Base-by-base conservation (phyloP, 1,140 invertebrate genomes). In the Solenopsis fugax region DNA sequence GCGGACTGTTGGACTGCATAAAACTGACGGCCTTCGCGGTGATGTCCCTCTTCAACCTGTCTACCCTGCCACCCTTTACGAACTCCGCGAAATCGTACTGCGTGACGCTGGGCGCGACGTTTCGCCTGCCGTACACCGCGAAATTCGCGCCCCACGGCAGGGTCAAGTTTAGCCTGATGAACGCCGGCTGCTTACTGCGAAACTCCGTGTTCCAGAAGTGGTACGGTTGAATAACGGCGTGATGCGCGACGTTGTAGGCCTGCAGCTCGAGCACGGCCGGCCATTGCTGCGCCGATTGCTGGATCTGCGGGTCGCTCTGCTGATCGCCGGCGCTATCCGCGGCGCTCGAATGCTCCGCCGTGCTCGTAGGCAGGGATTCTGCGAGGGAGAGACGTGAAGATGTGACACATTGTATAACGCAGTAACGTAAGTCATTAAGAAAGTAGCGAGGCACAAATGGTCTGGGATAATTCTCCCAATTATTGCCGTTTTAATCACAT, bases 81-180 rank as follows among this genome's bases (percentile, higher is more conserved):
- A 98, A 98, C 95, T 99, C 98, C 21, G 98, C 98, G 94, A 99
- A 99, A 94, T 99, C 98, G 94, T 99, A 99, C 94, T 99, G 98
- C 41, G 98, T 99, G 85, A 99, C 98, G 92, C 98, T 98, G 0
- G 99, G 98, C 0, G 98, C 97, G 34, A 98, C 97, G 94, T 99
- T 99, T 87, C 98, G 96, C 87, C 98, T 96, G 4, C 98, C 98
- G 95, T 98, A 99, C 75, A 99, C 97, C 45, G 98, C 98, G 92
- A 99, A 97, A 94, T 99, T 98, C 16, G 98, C 98, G 90, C 98
- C 97, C 97, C 97, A 97, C 0, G 98, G 98, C 88, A 99, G 95
- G 12, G 98, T 98, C 91, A 99, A 97, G 95, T 99, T 99, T 93
- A 99, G 96, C 81, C 98, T 96, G 90, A 99, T 97, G 93, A 98